These are phyloP conservation scores for Pimephales promelas DNA, from an alignment of 2,113 vertebrate genomes.

Conservation along the genomic window DNA sequence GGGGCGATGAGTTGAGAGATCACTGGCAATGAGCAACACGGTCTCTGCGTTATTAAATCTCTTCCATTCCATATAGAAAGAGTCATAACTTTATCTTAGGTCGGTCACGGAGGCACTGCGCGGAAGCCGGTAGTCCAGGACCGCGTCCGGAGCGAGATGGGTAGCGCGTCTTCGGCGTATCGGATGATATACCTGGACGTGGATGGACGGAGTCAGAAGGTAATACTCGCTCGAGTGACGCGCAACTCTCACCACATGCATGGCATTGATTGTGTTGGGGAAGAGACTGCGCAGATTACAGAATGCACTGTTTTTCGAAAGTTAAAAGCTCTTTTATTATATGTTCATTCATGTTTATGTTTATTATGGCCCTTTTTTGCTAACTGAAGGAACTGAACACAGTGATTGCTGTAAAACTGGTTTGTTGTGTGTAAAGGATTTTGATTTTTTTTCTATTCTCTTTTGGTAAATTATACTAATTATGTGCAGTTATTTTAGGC, in stretches of 20 bases:
- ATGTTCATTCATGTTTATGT: neutral
- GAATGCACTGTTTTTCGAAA: neutral
- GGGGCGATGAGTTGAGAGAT: slow-evolving; percentile 22
- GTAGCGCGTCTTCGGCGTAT: slow-evolving; percentile 74
- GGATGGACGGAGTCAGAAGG: slow-evolving; percentile 75
- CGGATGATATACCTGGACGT: slow-evolving; percentile 75
- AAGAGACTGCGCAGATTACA: neutral
- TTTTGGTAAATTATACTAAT: no score
- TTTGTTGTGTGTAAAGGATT: no score
- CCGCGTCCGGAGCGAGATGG: slow-evolving; percentile 62
- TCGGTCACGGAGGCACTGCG: slow-evolving; percentile 3
- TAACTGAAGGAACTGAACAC: no score
- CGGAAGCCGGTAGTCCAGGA: neutral
- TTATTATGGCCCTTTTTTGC: neutral
- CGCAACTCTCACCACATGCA: neutral
- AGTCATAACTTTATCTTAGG: neutral
- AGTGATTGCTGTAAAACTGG: no score
- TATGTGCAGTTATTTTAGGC: no score
- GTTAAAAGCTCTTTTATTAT: neutral
- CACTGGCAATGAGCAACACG: slow-evolving; percentile 19
- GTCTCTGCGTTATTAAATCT: neutral
- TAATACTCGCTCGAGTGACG: slow-evolving; percentile 48
- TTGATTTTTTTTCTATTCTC: no score
- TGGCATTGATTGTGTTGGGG: neutral
- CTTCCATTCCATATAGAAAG: slow-evolving; percentile 3